Evolutionary conservation across 2,113 vertebrate genomes (phyloP).

Genomic region (Macrotis lagotis): DNA sequence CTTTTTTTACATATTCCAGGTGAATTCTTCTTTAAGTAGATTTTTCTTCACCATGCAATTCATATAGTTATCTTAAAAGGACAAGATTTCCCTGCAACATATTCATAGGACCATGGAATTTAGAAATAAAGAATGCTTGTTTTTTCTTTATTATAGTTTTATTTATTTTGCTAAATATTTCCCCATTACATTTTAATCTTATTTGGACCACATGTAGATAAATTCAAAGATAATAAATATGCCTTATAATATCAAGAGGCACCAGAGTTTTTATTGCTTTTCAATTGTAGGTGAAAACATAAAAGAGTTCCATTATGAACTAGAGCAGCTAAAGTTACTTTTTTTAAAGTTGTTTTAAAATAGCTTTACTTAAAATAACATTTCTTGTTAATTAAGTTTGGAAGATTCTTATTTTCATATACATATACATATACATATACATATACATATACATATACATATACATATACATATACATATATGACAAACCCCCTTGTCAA

Average conservation of each 20-base stretch:
- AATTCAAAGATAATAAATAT: neutral
- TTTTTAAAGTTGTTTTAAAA: neutral
- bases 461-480: too few species aligned
- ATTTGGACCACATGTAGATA: neutral
- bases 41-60: neutral
- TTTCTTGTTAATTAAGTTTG: neutral
- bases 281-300: neutral
- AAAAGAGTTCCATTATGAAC: neutral
- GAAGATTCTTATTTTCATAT: neutral
- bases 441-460: too few species aligned
- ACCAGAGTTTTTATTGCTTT: neutral
- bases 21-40: neutral
- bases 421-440: too few species aligned
- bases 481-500: neutral
- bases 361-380: neutral
- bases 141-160: too few species aligned
- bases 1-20: neutral
- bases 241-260: neutral
- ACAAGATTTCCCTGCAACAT: neutral
- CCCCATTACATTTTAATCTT: neutral
- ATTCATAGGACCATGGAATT: neutral
- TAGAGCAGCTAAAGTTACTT: neutral
- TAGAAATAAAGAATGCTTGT: neutral
- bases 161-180: neutral
- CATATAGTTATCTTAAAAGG: neutral